A percentile compares a stretch with the other conserved stretches of the same genome.
Evolutionary conservation across 2,888 invertebrate species (phyloP).

Genomic region (Cecidostiba fungosa): DNA sequence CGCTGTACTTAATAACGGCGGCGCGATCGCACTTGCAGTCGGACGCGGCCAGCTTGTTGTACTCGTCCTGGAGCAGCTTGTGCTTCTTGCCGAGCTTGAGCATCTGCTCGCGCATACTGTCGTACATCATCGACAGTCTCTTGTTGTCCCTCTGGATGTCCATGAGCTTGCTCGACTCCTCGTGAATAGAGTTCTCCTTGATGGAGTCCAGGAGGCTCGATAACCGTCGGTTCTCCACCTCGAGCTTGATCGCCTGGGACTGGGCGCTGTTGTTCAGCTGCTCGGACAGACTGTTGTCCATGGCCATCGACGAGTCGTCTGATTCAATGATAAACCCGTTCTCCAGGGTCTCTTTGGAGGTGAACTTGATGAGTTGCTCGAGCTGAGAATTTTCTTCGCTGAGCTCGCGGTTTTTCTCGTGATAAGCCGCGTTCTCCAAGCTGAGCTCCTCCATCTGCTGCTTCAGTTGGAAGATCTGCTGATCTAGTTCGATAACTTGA

Average conservation of each 20-base stretch:
- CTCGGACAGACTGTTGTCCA: constrained; percentile 93
- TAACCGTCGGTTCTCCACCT: constrained; percentile 94
- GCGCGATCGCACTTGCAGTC: too few species aligned
- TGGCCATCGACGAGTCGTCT: neutral
- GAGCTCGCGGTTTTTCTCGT: constrained; percentile 82
- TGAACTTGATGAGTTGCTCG: constrained; percentile 19
- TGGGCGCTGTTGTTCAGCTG: constrained; percentile 96
- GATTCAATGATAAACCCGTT: constrained; percentile 9
- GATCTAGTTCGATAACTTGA: constrained; percentile 90
- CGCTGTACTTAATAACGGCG: too few species aligned
- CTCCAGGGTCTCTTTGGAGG: neutral
- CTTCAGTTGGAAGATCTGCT: constrained; percentile 89
- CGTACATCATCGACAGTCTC: constrained; percentile 78
- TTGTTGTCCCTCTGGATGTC: constrained; percentile 96
- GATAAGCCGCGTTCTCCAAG: constrained; percentile 78
- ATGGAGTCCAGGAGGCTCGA: constrained; percentile 87
- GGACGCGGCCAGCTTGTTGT: constrained; percentile 16
- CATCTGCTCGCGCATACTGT: neutral
- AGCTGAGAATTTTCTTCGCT: constrained; percentile 93
- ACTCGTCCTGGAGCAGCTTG: neutral
- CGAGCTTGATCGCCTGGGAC: constrained; percentile 91
- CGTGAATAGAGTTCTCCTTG: constrained; percentile 90
- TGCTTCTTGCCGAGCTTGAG: neutral
- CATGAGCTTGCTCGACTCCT: constrained; percentile 89
- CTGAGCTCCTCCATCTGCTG: constrained; percentile 90